Conservation (phyloP, 2,797 vertebrate species). For the Crax fasciolata region DNA sequence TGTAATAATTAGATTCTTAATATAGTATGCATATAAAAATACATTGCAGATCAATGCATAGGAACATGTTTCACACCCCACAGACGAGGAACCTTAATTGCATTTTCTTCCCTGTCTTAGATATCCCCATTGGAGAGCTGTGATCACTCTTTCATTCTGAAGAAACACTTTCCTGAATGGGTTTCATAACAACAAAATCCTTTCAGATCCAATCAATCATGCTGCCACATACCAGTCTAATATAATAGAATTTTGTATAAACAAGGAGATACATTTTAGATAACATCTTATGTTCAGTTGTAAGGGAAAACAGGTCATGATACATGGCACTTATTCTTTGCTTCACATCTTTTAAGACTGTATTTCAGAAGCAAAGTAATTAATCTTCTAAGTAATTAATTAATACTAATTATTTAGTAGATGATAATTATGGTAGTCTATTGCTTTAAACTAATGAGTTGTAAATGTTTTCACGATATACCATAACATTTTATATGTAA, state of each 20-base stretch:
- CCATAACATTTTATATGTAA: slow-evolving; percentile 45
- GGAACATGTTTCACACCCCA: slow-evolving; percentile 23
- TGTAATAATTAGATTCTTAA: slow-evolving; percentile 35
- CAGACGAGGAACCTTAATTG: slow-evolving; percentile 23
- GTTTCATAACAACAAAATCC: slow-evolving; percentile 24
- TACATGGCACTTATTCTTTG: neutral
- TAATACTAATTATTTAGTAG: slow-evolving; percentile 66
- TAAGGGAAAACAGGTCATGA: neutral
- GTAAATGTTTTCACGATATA: slow-evolving; percentile 40
- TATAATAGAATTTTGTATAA: neutral
- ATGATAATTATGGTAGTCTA: slow-evolving; percentile 52
- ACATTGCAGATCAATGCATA: neutral
- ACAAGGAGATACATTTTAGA: neutral
- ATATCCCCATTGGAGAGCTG: neutral
- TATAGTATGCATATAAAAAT: slow-evolving; percentile 17
- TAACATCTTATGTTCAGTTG: neutral
- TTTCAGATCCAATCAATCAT: slow-evolving; percentile 1
- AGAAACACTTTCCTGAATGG: neutral
- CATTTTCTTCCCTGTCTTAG: neutral
- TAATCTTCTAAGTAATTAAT: slow-evolving; percentile 47
- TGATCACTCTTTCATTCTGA: neutral
- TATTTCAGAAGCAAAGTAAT: slow-evolving; percentile 52
- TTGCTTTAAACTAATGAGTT: slow-evolving; percentile 48
- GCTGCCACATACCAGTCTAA: neutral
- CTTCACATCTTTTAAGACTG: neutral